Evolutionary conservation across 2,113 vertebrate genomes (phyloP).

Genomic region (Melanotaenia duboulayi): DNA sequence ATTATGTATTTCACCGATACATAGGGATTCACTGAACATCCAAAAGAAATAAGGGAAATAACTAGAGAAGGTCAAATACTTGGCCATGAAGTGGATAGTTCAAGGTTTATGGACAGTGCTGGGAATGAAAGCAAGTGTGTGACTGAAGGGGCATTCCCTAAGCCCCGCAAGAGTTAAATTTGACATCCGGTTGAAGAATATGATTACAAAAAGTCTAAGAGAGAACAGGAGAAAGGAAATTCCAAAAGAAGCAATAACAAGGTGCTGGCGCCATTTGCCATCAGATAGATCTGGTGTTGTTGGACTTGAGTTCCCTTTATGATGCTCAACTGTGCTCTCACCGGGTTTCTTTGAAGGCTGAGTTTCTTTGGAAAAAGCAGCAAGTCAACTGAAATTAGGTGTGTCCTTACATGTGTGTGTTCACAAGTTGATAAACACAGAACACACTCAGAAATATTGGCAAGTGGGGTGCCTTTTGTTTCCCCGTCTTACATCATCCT

Average conservation of each 20-base stretch:
- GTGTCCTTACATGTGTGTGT: slow-evolving; percentile 31
- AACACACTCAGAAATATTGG: slow-evolving; percentile 27
- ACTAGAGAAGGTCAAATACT: slow-evolving; percentile 43
- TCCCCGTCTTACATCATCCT: slow-evolving; percentile 63
- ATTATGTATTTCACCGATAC: not conserved
- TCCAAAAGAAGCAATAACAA: slow-evolving; percentile 67
- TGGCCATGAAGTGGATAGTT: slow-evolving; percentile 41
- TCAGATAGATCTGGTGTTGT: slow-evolving; percentile 64
- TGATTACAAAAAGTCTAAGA: slow-evolving; percentile 57
- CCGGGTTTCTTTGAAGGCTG: slow-evolving; percentile 59
- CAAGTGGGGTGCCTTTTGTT: slow-evolving; percentile 51
- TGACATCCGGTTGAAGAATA: slow-evolving; percentile 56
- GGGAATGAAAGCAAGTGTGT: slow-evolving; percentile 3
- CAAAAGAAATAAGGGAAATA: slow-evolving; percentile 43
- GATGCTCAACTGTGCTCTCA: slow-evolving; percentile 40
- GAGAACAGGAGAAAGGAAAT: slow-evolving; percentile 58
- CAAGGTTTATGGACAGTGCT: slow-evolving; percentile 29
- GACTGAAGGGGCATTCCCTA: slow-evolving; percentile 37
- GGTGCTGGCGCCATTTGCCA: slow-evolving; percentile 58
- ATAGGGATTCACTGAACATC: slow-evolving; percentile 29
- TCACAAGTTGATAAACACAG: slow-evolving; percentile 28
- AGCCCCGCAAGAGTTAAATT: slow-evolving; percentile 54
- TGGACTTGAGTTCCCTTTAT: slow-evolving; percentile 45
- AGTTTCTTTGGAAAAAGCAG: slow-evolving; percentile 44
- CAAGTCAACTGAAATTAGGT: slow-evolving; percentile 74